These are phyloP conservation scores for Centrocercus urophasianus DNA, from an alignment of 2,113 vertebrate species.

Conservation along the genomic window DNA sequence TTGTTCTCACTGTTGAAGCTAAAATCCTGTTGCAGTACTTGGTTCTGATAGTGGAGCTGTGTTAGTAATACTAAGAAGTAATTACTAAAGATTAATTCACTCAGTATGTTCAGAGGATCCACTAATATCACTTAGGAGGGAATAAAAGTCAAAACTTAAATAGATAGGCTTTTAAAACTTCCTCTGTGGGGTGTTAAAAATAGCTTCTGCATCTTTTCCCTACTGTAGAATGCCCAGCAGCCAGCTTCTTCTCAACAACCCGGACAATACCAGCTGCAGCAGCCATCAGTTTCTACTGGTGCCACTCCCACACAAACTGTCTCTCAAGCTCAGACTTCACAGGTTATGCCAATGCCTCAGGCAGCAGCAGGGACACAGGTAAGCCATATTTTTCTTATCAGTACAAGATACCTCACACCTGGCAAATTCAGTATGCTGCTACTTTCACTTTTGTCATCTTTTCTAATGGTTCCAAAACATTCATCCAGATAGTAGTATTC, in stretches of 20 bases:
- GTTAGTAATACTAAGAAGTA: background rate
- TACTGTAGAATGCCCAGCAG: constrained; percentile 72
- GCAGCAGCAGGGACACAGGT: constrained; percentile 80
- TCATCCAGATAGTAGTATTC: background rate
- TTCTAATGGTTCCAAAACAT: constrained; percentile 24
- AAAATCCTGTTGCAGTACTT: background rate
- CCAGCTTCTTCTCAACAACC: constrained; percentile 74
- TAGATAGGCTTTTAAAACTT: background rate
- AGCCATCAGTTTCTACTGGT: constrained; percentile 71
- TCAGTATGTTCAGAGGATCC: background rate
- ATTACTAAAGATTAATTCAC: background rate
- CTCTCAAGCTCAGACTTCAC: constrained; percentile 72
- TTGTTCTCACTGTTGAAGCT: background rate
- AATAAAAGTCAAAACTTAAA: background rate
- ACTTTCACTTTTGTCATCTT: constrained; percentile 38
- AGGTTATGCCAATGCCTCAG: constrained; percentile 77
- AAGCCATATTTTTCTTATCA: constrained; percentile 45
- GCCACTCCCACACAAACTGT: constrained; percentile 61
- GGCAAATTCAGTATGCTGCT: background rate
- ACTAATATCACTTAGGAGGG: background rate
- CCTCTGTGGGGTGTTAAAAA: background rate
- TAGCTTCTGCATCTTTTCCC: constrained; percentile 31
- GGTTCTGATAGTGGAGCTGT: background rate
- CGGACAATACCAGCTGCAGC: constrained; percentile 76
- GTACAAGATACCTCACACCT: background rate